A percentile compares a stretch with the other conserved stretches of the same genome.
Evolutionary conservation across 1,140 invertebrate genomes (phyloP).

Genomic region (Planococcus citri): DNA sequence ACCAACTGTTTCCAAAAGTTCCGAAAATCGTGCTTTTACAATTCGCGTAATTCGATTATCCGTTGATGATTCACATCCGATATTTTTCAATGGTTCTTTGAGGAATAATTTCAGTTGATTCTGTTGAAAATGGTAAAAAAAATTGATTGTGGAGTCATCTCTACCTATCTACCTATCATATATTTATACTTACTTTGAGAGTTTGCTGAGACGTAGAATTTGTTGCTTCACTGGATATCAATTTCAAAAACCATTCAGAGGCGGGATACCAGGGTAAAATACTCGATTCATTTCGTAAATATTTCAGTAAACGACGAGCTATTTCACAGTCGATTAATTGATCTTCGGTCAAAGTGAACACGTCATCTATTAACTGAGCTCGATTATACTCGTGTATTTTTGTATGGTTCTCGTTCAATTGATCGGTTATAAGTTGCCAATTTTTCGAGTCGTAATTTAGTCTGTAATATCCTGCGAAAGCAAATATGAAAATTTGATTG

Average conservation of each 20-base stretch:
- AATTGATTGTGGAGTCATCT: too few relatives aligned
- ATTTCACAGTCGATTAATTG: conserved; percentile 43
- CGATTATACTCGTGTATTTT: conserved; percentile 42
- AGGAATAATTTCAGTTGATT: too few relatives aligned
- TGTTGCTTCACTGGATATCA: too few relatives aligned
- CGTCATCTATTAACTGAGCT: conserved; percentile 48
- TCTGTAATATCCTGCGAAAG: conserved; percentile 42
- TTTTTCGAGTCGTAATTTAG: conserved; percentile 50
- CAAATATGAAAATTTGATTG: conserved; percentile 33
- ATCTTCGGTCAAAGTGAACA: conserved; percentile 39
- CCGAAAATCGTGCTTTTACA: too few relatives aligned
- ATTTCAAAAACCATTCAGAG: not conserved
- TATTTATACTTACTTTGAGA: too few relatives aligned
- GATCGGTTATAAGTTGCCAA: conserved; percentile 42
- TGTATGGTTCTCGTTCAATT: conserved; percentile 35
- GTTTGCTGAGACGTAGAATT: too few relatives aligned
- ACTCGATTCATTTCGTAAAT: conserved; percentile 42
- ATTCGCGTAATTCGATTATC: too few relatives aligned
- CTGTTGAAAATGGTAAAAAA: too few relatives aligned
- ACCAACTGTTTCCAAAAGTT: too few relatives aligned
- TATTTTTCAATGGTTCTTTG: too few relatives aligned
- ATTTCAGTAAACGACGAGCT: conserved; percentile 46
- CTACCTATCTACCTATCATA: too few relatives aligned
- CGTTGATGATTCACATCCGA: too few relatives aligned
- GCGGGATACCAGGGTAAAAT: conserved; percentile 44